Base-by-base conservation (phyloP, 2,888 invertebrate genomes). In the Plebejus anna region DNA sequence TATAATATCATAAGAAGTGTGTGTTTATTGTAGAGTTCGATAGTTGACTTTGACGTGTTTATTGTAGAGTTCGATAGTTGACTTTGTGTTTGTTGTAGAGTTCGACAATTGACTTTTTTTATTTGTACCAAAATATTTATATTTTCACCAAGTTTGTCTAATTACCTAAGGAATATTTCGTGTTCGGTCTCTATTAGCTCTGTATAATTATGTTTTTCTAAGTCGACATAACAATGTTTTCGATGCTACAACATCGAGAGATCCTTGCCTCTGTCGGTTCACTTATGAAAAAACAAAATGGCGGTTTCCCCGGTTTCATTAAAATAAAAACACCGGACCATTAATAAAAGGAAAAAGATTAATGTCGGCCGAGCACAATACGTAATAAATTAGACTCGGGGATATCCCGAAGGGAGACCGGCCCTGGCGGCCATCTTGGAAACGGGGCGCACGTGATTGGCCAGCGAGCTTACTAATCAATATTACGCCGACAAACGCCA, bases 301-400 rank as follows among this genome's bases (percentile, higher is more conserved):
- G 92, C 91, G 81, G 83, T 76, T 77, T 78, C 81, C 84, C 85
- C 81, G 84, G 81, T 91, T 92, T 93, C 92, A 92, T 93, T 93
- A 93, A 92, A 93, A 92, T 92, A 92, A 92, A 73, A 92, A 91
- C 90, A 87, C 84, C 82, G 79, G 80, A 88, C 90, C 92, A 92
- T 92, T 94, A 92, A 94, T 92, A 92, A 91, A 90, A 87, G 89
- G 90, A 89, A 90, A 90, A 93, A 94, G 93, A 93, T 94, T 92
- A 94, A 94, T 94, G 93, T 91, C 88, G 83, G 84, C 80, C 73
- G 80, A 84, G 85, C 86, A 93, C 93, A 93, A 93, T 90, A 88
- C 87, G 88, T 94, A 91, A 94, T 94, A 93, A 93, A 94, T 94
- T 94, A 92, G 81, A 86, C 83, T 82, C 86, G 86, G 85, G 87